phyloP scores from a whole-genome alignment of 2,113 vertebrate species.

The Phalacrocorax carbo region DNA sequence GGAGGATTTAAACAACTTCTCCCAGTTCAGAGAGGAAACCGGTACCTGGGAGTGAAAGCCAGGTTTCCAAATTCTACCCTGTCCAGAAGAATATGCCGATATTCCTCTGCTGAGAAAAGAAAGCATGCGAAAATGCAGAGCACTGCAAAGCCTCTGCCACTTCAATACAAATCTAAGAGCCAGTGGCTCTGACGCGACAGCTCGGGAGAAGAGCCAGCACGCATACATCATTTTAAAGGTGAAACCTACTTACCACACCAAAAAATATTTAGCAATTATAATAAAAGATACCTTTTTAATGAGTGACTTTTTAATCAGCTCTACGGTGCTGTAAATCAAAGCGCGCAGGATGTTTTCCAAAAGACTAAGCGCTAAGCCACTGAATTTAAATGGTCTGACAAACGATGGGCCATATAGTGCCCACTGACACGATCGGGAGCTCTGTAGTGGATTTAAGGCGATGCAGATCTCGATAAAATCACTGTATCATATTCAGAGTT shows the following conservation, averaged over 20 bases:
- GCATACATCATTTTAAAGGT: slow-evolving; percentile 19
- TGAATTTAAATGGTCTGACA: neutral
- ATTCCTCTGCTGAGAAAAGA: neutral
- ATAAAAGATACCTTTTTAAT: slow-evolving; percentile 61
- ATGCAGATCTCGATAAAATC: neutral
- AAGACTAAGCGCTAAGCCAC: neutral
- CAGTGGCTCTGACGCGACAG: neutral
- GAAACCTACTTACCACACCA: slow-evolving; percentile 21
- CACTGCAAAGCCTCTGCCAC: neutral
- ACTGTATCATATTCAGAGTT: neutral
- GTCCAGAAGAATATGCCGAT: neutral
- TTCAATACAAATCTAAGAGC: neutral
- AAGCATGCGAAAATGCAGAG: neutral
- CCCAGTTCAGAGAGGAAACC: neutral
- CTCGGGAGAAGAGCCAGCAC: slow-evolving; percentile 36
- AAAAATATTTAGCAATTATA: slow-evolving; percentile 63
- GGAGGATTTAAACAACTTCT: neutral
- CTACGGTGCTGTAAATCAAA: slow-evolving; percentile 43
- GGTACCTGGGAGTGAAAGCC: neutral
- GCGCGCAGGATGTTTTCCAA: neutral
- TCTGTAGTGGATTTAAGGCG: neutral
- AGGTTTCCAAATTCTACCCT: neutral
- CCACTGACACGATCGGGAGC: neutral
- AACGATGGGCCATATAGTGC: neutral
- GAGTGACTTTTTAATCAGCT: slow-evolving; percentile 61